Conservation (phyloP, 2,888 invertebrate genomes). For the Chymomyza procnemis region DNA sequence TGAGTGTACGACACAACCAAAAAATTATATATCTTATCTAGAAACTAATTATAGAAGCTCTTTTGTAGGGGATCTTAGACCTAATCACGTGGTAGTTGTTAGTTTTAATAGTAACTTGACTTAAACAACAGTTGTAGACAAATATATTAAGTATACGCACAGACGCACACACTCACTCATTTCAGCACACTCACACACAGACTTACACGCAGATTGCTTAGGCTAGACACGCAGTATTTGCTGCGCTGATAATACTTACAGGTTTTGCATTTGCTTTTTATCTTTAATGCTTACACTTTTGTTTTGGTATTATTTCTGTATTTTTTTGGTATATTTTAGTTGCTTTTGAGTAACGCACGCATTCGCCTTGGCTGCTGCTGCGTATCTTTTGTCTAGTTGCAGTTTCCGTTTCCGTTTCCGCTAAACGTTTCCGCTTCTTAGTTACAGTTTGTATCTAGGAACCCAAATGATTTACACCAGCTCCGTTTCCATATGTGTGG, state of each 20-base stretch:
- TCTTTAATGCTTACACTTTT: conserved; percentile 56
- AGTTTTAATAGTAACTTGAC: conserved; percentile 18
- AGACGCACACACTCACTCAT: neutral
- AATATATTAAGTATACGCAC: conserved; percentile 50
- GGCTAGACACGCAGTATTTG: conserved; percentile 26
- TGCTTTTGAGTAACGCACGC: neutral
- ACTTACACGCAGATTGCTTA: conserved; percentile 50
- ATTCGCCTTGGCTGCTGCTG: neutral
- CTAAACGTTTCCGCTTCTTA: neutral
- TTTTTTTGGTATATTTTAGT: conserved; percentile 31
- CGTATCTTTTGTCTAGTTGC: neutral
- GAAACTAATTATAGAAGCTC: conserved; percentile 54
- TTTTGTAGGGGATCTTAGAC: conserved; percentile 64
- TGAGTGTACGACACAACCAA: conserved; percentile 36
- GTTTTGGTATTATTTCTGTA: conserved; percentile 3
- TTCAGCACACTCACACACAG: neutral
- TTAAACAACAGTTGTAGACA: conserved; percentile 34
- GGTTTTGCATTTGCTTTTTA: conserved; percentile 31
- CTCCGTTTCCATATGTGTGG: conserved; percentile 75
- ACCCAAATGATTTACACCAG: conserved; percentile 65
- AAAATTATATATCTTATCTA: conserved; percentile 40
- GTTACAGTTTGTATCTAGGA: conserved; percentile 28
- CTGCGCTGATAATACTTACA: conserved; percentile 61
- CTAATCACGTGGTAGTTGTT: conserved; percentile 60
- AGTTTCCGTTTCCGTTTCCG: neutral